phyloP scores from a whole-genome alignment of 2,113 vertebrate species.

The Orientallactaga bullata region DNA sequence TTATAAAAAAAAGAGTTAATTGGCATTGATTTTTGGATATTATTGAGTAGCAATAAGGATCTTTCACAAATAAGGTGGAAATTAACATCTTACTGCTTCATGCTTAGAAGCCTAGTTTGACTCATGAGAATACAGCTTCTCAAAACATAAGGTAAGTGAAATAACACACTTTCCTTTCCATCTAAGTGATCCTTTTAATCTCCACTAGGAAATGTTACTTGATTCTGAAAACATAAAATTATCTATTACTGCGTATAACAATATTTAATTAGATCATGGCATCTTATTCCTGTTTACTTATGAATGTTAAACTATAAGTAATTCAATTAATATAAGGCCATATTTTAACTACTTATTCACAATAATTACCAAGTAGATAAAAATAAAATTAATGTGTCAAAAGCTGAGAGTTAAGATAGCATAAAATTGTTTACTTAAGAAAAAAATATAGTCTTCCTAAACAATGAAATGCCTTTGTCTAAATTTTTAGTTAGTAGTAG shows the following conservation, averaged over 20 bases:
- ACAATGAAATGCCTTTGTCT: background rate
- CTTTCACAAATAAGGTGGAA: background rate
- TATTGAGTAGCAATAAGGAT: constrained; percentile 29
- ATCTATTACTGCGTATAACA: background rate
- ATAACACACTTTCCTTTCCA: background rate
- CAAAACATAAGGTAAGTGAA: background rate
- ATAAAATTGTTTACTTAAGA: background rate
- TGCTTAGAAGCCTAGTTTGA: background rate
- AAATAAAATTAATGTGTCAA: background rate
- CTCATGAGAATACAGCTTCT: background rate
- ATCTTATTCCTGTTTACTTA: background rate
- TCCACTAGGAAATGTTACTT: background rate
- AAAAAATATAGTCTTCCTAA: background rate
- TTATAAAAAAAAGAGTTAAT: too few species aligned
- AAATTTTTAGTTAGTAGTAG: constrained; percentile 32
- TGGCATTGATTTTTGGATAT: constrained; percentile 29
- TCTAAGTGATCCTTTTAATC: background rate
- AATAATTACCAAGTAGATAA: constrained; percentile 11
- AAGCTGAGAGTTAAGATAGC: background rate
- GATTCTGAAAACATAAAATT: background rate
- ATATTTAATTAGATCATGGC: background rate
- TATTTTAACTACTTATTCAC: background rate
- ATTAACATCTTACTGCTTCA: constrained; percentile 8
- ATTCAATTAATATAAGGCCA: background rate
- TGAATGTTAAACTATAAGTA: background rate